phyloP scores from a whole-genome alignment of 2,797 vertebrate genomes.

The Mormyrops boulengeri region DNA sequence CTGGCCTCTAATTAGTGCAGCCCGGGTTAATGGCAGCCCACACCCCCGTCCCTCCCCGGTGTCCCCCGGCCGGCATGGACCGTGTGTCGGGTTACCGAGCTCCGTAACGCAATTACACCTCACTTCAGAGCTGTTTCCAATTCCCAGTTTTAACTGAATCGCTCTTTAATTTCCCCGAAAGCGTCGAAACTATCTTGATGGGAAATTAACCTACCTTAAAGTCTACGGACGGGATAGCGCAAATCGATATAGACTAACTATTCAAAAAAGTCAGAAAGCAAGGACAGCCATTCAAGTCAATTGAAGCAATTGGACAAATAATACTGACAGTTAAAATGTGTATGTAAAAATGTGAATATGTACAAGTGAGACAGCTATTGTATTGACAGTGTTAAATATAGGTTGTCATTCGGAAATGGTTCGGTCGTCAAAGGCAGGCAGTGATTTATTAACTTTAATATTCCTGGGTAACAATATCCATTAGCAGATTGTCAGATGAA shows the following conservation, averaged over 20 bases:
- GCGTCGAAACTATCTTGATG: neutral
- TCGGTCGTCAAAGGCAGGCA: slow-evolving; percentile 19
- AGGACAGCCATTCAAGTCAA: neutral
- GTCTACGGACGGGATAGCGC: neutral
- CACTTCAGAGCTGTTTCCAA: slow-evolving; percentile 32
- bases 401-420: slow-evolving; percentile 15
- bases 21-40: slow-evolving; percentile 28
- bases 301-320: neutral
- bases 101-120: neutral
- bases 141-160: neutral
- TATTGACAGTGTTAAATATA: slow-evolving; percentile 22
- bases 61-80: neutral
- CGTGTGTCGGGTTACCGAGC: neutral
- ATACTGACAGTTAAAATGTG: neutral
- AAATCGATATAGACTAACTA: neutral
- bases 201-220: neutral
- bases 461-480: slow-evolving; percentile 29
- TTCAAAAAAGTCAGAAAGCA: neutral
- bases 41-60: slow-evolving; percentile 32
- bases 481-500: slow-evolving; percentile 32
- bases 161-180: neutral
- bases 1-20: slow-evolving; percentile 15
- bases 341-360: neutral
- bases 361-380: slow-evolving; percentile 4
- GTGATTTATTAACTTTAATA: slow-evolving; percentile 28